These are phyloP conservation scores for Acrocephalus arundinaceus DNA, from an alignment of 2,113 vertebrate genomes.

Conservation along the genomic window DNA sequence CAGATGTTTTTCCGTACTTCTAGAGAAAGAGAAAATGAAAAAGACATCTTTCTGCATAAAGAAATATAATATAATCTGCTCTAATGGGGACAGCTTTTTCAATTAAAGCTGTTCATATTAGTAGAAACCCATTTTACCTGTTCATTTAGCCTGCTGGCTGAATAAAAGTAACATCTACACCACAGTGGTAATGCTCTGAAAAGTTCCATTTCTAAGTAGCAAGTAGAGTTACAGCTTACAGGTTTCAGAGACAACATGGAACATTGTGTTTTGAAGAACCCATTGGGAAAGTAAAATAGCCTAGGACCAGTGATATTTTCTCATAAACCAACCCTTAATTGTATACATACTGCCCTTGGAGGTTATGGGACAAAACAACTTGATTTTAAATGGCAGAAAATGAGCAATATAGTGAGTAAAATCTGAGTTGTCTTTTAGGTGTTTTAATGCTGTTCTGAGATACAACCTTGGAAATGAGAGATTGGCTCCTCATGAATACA, in stretches of 20 bases:
- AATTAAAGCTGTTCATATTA: constrained; percentile 1
- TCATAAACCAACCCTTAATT: neutral
- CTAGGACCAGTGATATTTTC: neutral
- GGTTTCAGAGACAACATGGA: neutral
- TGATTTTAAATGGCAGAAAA: neutral
- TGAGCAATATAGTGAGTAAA: neutral
- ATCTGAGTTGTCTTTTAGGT: neutral
- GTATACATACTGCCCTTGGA: neutral
- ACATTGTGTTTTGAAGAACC: neutral
- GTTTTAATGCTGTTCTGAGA: neutral
- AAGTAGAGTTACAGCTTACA: neutral
- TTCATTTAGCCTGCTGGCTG: neutral
- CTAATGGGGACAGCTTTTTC: constrained; percentile 1
- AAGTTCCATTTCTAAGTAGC: neutral
- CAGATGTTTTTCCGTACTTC: neutral
- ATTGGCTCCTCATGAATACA: constrained; percentile 15
- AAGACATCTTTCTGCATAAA: neutral
- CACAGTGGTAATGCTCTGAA: neutral
- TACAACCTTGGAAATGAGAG: neutral
- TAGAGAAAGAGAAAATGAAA: neutral
- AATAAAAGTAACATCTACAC: neutral
- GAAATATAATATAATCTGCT: neutral
- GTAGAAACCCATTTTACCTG: neutral
- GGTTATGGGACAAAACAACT: neutral
- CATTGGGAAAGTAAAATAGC: neutral